phyloP scores from a whole-genome alignment of 1,140 invertebrate genomes.

The Ganaspis sp. region DNA sequence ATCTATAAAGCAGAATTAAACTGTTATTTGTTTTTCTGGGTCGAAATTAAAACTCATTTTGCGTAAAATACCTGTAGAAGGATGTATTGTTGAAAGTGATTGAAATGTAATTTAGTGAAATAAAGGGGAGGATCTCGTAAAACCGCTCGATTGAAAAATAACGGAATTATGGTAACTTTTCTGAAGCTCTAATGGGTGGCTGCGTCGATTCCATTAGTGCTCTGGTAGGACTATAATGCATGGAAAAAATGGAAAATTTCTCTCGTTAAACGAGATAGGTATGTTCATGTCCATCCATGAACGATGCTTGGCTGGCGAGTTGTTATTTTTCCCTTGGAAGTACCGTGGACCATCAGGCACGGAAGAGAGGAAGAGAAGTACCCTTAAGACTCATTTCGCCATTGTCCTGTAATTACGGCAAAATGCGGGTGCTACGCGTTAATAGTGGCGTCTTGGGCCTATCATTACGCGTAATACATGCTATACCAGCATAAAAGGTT shows the following conservation, averaged over 20 bases:
- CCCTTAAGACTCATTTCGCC: conserved; percentile 22
- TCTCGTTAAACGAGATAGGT: background rate
- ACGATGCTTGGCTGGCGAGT: background rate
- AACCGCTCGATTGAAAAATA: background rate
- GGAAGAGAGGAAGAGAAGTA: background rate
- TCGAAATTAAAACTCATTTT: too few species aligned
- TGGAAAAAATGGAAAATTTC: conserved; percentile 11
- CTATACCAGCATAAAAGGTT: conserved; percentile 40
- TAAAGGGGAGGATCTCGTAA: background rate
- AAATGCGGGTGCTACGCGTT: conserved; percentile 59
- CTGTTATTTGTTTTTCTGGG: too few species aligned
- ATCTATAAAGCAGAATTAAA: too few species aligned
- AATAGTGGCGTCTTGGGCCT: conserved; percentile 58
- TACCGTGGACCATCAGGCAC: conserved; percentile 8
- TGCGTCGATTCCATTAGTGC: conserved; percentile 5
- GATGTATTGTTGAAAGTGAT: too few species aligned
- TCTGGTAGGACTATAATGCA: background rate
- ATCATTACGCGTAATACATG: conserved; percentile 67
- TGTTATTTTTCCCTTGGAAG: conserved; percentile 1
- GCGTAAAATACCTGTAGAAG: too few species aligned
- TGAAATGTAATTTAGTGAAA: too few species aligned
- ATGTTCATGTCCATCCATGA: background rate
- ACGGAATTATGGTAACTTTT: conserved; percentile 10
- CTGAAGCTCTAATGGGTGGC: background rate
- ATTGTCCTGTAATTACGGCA: conserved; percentile 62